These are phyloP conservation scores for Zaprionus ornatus DNA, from an alignment of 1,140 invertebrate genomes.

Conservation along the genomic window DNA sequence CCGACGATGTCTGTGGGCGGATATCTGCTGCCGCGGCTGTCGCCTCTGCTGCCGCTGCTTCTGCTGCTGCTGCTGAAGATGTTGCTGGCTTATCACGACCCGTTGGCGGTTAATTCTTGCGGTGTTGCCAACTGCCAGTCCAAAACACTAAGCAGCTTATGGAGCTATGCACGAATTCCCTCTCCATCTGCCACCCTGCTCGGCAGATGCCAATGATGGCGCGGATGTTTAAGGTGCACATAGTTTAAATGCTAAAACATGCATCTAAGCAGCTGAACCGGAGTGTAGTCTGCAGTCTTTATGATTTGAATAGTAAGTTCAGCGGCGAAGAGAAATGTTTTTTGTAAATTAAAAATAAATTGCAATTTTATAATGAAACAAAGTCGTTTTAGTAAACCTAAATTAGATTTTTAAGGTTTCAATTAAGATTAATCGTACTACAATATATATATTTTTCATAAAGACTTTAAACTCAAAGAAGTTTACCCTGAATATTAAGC, in stretches of 20 bases:
- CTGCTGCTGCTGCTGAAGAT: slow-evolving; percentile 29
- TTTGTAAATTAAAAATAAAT: too few relatives aligned
- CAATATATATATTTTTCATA: too few relatives aligned
- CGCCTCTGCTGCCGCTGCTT: not conserved
- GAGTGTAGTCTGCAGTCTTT: not conserved
- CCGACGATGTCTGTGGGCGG: slow-evolving; percentile 35
- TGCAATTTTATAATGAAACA: too few relatives aligned
- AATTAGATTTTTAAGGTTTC: too few relatives aligned
- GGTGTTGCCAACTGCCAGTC: slow-evolving; percentile 32
- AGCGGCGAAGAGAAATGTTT: too few relatives aligned
- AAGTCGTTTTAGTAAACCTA: too few relatives aligned
- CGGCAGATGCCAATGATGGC: not conserved
- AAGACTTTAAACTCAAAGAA: too few relatives aligned
- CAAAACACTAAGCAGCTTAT: slow-evolving; percentile 42
- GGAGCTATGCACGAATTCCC: slow-evolving; percentile 26
- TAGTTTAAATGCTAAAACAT: not conserved
- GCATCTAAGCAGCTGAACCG: not conserved
- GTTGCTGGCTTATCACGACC: slow-evolving; percentile 49
- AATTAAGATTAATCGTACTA: too few relatives aligned
- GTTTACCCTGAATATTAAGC: too few relatives aligned
- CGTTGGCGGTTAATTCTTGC: slow-evolving; percentile 48
- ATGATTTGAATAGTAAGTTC: not conserved
- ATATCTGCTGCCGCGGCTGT: not conserved
- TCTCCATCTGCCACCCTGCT: not conserved
- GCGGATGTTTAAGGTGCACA: not conserved